Evolutionary conservation across 2,888 invertebrate species (phyloP).

Genomic region (Diarsia dahlii): DNA sequence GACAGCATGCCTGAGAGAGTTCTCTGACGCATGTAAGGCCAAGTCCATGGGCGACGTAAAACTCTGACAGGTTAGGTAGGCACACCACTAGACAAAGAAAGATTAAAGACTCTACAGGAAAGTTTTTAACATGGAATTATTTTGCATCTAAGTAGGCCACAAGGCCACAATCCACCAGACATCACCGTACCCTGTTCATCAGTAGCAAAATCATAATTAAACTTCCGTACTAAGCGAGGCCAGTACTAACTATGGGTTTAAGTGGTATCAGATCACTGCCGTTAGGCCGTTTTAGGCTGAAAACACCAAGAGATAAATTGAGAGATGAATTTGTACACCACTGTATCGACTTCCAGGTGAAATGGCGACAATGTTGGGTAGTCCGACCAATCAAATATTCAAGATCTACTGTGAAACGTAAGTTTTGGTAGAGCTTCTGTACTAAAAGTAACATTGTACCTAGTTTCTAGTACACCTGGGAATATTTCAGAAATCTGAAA

Average conservation of each 20-base stretch:
- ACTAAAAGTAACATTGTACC: not conserved
- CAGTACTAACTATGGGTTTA: too few relatives aligned
- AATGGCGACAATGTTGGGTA: slow-evolving; percentile 78
- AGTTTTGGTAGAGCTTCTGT: slow-evolving; percentile 51
- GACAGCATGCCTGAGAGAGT: too few relatives aligned
- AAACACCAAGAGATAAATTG: not conserved
- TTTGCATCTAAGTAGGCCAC: not conserved
- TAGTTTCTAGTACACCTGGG: too few relatives aligned
- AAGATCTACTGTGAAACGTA: slow-evolving; percentile 80
- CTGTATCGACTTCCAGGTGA: slow-evolving; percentile 69
- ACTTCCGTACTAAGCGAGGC: too few relatives aligned
- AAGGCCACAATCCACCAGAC: not conserved
- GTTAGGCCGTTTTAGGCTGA: not conserved
- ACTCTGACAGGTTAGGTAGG: too few relatives aligned
- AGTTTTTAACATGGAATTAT: not conserved
- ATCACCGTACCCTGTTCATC: not conserved
- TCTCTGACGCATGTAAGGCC: too few relatives aligned
- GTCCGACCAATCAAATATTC: slow-evolving; percentile 80
- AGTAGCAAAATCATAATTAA: not conserved
- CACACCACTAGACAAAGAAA: too few relatives aligned
- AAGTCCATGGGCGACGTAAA: too few relatives aligned
- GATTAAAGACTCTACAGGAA: too few relatives aligned
- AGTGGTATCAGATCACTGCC: too few relatives aligned
- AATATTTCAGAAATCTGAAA: not conserved
- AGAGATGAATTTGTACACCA: not conserved